Conservation (phyloP, 2,888 invertebrate genomes). For the Linnaemya tessellans region DNA sequence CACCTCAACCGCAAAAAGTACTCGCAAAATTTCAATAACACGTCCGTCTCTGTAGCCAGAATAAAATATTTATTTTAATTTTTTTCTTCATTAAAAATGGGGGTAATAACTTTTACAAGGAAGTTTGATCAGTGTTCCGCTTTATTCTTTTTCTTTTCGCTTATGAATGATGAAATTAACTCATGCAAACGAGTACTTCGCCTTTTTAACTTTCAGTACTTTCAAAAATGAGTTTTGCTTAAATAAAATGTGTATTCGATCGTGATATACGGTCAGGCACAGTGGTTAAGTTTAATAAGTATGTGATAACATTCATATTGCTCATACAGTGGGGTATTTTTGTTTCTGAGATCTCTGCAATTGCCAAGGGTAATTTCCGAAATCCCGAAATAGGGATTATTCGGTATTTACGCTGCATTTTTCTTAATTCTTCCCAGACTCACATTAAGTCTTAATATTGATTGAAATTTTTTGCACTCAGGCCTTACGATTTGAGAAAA, state of each 20-base stretch:
- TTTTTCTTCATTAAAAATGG: slow-evolving; percentile 15
- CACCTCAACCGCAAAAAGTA: slow-evolving; percentile 31
- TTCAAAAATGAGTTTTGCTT: background rate
- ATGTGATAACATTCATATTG: background rate
- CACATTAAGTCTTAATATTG: too few species aligned
- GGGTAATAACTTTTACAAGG: slow-evolving; percentile 58
- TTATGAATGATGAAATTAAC: slow-evolving; percentile 1
- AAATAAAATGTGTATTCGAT: background rate
- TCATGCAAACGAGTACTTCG: background rate
- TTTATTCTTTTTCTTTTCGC: slow-evolving; percentile 22
- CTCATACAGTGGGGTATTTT: too few species aligned
- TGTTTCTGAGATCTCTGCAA: too few species aligned
- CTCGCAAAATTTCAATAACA: slow-evolving; percentile 43
- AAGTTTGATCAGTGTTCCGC: slow-evolving; percentile 27
- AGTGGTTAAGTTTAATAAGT: background rate
- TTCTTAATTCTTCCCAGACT: too few species aligned
- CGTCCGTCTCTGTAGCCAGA: background rate
- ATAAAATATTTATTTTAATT: slow-evolving; percentile 31
- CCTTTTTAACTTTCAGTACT: background rate
- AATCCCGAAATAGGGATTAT: too few species aligned
- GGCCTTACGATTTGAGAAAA: too few species aligned
- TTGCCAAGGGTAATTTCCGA: too few species aligned
- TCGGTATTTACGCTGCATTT: too few species aligned
- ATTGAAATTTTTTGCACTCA: too few species aligned
- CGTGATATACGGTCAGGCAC: background rate